Conservation (phyloP, 2,888 invertebrate species). For the Callyntrura sp. region DNA sequence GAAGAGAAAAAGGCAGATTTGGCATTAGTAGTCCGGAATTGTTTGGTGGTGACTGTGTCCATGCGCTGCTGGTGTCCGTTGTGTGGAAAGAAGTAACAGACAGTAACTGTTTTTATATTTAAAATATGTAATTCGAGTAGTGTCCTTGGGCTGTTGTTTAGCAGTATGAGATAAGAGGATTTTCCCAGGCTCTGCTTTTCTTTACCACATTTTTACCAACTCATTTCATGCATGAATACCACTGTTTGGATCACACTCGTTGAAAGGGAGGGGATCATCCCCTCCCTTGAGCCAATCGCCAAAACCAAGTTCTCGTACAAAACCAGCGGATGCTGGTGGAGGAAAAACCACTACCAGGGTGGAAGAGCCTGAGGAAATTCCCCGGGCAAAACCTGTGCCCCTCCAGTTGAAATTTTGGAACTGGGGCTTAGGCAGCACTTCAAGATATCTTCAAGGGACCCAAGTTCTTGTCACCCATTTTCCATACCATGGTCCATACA, state of each 20-base stretch:
- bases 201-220: background rate
- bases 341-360: conserved; percentile 66
- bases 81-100: background rate
- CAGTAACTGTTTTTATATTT: background rate
- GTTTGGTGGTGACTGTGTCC: background rate
- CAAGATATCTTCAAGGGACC: conserved; percentile 80
- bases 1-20: background rate
- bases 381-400: conserved; percentile 79
- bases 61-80: background rate
- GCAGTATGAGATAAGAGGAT: background rate
- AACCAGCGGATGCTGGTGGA: background rate
- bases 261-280: conserved; percentile 79
- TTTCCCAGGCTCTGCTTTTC: background rate
- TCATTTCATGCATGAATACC: conserved; percentile 79
- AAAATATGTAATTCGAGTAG: background rate
- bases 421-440: conserved; percentile 79
- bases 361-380: conserved; percentile 72
- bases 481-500: conserved; percentile 80
- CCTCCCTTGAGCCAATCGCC: conserved; percentile 70
- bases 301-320: conserved; percentile 8
- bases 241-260: conserved; percentile 77
- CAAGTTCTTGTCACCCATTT: conserved; percentile 81
- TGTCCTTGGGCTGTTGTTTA: background rate
- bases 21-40: too few species aligned
- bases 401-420: conserved; percentile 82